Base-by-base conservation (phyloP, 2,888 invertebrate genomes). In the Drosophila meridiana region DNA sequence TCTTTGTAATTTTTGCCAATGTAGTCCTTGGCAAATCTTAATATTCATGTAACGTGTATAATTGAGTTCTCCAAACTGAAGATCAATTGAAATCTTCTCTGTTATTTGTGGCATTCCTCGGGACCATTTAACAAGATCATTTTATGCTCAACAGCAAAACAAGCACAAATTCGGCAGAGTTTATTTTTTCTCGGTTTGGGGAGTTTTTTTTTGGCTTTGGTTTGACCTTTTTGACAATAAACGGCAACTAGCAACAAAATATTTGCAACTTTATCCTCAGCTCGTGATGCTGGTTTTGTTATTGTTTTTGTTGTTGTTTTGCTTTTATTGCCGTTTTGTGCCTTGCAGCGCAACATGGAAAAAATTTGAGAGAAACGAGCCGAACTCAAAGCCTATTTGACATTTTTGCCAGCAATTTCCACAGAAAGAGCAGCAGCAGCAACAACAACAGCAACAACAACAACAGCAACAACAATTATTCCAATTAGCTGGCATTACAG, bases 401-500 rank as follows among this genome's bases (percentile, higher is more conserved):
- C 85, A 86, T 86, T 86, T 86, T 86, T 86, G 80, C 85, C 70
- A 71, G 73, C 79, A 72, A 86, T 87, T 87, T 86, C 73, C 85
- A 81, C 64, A 74, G 81, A 87, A 83, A 87, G 83, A 83, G 81
- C 79, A 69, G 48, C 53, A 69, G 38, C 63, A 57, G 56, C 63
- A 55, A 47, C 61, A 68, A 58, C 56, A 60, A 20, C 76, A 73
- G 58, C 72, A 78, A 71, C 64, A 61, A 60, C 73, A 76, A 73
- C 64, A 79, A 76, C 20, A 63, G 45, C 43, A 59, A 61, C 74
- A 83, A 80, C 75, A 81, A 90, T 89, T 89, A 90, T 83, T 78
- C 87, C 87, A 89, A 87, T 89, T 87, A 89, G 89, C 55, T 90
- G 89, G 82, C 84, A 89, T 90, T 90, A 86, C 89, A 86, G 89